Base-by-base conservation (phyloP, 2,888 invertebrate genomes). In the Cetonia aurata region DNA sequence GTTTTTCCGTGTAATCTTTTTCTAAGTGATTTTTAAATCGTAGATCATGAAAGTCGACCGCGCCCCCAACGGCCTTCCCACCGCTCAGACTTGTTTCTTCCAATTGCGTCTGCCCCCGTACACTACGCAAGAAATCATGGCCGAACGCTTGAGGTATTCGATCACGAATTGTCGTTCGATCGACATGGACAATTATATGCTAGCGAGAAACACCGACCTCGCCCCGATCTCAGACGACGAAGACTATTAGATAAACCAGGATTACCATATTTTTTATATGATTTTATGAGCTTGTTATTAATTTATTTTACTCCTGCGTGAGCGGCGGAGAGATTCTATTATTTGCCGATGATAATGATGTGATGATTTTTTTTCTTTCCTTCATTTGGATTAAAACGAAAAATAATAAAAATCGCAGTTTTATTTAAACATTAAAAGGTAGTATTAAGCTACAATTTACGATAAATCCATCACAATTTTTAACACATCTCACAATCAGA, bases 101-200 rank as follows among this genome's bases (percentile, higher is more conserved):
- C 91, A 90, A 79, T 82, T 91, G 48, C 85, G 90, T 0, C 83
- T 91, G 33, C 90, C 90, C 1, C 86, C 87, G 1, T 91, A 90
- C 80, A 87, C 88, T 15, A 87, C 86, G 70, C 86, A 86, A 74
- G 88, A 89, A 75, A 83, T 88, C 50, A 87, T 91, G 86, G 88
- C 88, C 0, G 89, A 90, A 78, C 84, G 87, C 72, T 83, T 91
- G 59, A 86, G 89, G 37, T 90, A 90, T 78, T 90, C 90, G 57
- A 90, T 91, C 71, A 88, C 89, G 79, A 89, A 90, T 80, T 91
- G 90, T 76, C 87, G 88, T 41, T 89, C 89, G 6, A 91, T 91
- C 67, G 90, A 91, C 81, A 89, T 90, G 89, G 90, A 91, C 81
- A 90, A 90, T 80, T 90, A 90, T 81, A 90, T 90, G 90, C 83